These are phyloP conservation scores for Carettochelys insculpta DNA, from an alignment of 2,113 vertebrate genomes.

Conservation along the genomic window DNA sequence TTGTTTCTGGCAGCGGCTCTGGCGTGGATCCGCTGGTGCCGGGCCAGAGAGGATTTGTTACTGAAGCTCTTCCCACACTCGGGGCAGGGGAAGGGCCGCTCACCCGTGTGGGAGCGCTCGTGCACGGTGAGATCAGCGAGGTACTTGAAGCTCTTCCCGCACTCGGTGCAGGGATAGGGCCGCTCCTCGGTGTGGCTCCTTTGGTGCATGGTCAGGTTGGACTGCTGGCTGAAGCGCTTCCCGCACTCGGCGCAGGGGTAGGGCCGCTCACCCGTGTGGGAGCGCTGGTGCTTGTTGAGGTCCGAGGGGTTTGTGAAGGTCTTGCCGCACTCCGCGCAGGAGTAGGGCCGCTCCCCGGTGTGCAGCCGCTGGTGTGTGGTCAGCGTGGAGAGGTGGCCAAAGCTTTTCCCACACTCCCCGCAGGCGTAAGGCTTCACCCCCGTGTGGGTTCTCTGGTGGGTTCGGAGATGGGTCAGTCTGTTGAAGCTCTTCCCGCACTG, in stretches of 20 bases:
- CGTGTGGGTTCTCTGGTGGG: constrained; percentile 1
- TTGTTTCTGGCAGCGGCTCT: neutral
- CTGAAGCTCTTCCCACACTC: constrained; percentile 29
- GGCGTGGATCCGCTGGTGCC: neutral
- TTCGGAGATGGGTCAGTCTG: constrained; percentile 18
- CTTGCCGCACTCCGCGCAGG: constrained; percentile 74
- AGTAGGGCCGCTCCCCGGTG: constrained; percentile 69
- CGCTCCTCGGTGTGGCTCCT: constrained; percentile 29
- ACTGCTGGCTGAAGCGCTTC: constrained; percentile 29
- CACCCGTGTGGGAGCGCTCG: neutral
- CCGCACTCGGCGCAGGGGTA: constrained; percentile 74
- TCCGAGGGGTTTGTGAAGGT: constrained; percentile 76
- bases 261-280: constrained; percentile 77
- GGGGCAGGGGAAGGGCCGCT: constrained; percentile 22
- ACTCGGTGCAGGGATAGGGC: constrained; percentile 22
- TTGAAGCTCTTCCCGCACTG: constrained; percentile 65
- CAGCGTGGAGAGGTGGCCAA: constrained; percentile 75
- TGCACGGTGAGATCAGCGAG: constrained; percentile 33
- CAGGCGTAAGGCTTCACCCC: constrained; percentile 65
- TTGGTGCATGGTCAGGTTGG: constrained; percentile 15
- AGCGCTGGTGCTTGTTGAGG: constrained; percentile 74
- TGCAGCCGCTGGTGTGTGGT: constrained; percentile 72
- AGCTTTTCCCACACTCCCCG: constrained; percentile 75
- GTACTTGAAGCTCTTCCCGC: constrained; percentile 18
- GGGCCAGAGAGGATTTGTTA: neutral